Conservation (phyloP, 2,888 invertebrate species). For the Limnephilus marmoratus region DNA sequence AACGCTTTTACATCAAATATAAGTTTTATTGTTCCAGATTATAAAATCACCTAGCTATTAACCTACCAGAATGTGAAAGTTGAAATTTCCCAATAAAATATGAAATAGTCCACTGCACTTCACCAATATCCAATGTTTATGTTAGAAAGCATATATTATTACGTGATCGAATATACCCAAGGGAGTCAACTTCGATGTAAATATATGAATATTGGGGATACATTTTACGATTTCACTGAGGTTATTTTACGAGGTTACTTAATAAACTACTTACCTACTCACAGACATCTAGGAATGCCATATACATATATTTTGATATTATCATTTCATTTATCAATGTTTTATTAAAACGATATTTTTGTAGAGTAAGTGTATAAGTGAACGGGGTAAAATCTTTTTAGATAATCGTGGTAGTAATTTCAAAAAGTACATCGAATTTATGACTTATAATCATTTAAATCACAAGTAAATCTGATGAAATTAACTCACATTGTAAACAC, state of each 20-base stretch:
- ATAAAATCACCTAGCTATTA: not conserved
- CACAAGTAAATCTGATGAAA: too few species aligned
- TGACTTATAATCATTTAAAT: too few species aligned
- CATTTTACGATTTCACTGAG: constrained; percentile 20
- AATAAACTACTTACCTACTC: not conserved
- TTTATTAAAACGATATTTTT: not conserved
- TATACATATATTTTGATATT: not conserved
- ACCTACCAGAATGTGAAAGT: not conserved
- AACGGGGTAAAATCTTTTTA: not conserved
- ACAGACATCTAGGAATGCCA: not conserved
- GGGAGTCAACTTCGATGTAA: constrained; percentile 30
- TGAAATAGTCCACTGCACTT: not conserved
- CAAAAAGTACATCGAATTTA: too few species aligned
- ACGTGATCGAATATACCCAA: constrained; percentile 46
- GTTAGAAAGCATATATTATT: not conserved
- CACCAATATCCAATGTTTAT: not conserved
- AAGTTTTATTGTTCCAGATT: not conserved
- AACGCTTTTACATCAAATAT: too few species aligned
- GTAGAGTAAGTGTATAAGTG: not conserved
- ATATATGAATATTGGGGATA: constrained; percentile 5
- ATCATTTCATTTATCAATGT: not conserved
- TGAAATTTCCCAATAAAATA: not conserved
- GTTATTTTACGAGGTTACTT: not conserved
- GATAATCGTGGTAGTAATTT: too few species aligned
- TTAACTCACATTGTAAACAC: too few species aligned